These are phyloP conservation scores for Gorsachius goisagi DNA, from an alignment of 2,113 vertebrate genomes.

Conservation along the genomic window DNA sequence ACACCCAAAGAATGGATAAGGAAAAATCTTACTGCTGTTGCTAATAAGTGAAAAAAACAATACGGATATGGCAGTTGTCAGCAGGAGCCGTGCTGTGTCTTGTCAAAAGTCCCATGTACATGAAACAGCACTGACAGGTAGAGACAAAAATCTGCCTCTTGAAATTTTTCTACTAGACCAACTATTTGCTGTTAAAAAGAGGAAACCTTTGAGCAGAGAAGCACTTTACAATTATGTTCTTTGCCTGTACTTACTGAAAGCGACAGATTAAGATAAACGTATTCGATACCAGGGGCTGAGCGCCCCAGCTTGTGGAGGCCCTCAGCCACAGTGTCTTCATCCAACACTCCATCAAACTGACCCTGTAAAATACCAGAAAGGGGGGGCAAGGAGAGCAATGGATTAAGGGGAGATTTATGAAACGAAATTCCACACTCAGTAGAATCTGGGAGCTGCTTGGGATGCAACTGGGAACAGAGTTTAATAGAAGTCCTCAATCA, in stretches of 20 bases:
- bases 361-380: conserved; percentile 44
- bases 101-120: background rate
- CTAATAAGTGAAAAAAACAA: background rate
- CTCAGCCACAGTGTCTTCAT: conserved; percentile 67
- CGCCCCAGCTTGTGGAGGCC: conserved; percentile 75
- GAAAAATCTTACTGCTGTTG: background rate
- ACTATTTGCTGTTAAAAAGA: background rate
- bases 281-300: conserved; percentile 75
- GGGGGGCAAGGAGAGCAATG: background rate
- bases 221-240: background rate
- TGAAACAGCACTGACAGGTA: background rate
- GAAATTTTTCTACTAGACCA: background rate
- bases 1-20: accelerated
- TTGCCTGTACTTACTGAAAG: conserved; percentile 79
- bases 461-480: background rate
- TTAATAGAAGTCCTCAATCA: background rate
- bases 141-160: background rate
- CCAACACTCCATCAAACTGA: conserved; percentile 72
- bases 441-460: background rate
- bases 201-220: background rate
- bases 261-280: conserved; percentile 78
- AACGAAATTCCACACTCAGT: background rate
- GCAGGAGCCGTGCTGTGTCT: background rate
- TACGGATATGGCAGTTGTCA: background rate
- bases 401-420: background rate